A percentile compares a stretch with the other conserved stretches of the same genome.
Conservation (phyloP, 2,797 vertebrate genomes). For the Knipowitschia caucasica region DNA sequence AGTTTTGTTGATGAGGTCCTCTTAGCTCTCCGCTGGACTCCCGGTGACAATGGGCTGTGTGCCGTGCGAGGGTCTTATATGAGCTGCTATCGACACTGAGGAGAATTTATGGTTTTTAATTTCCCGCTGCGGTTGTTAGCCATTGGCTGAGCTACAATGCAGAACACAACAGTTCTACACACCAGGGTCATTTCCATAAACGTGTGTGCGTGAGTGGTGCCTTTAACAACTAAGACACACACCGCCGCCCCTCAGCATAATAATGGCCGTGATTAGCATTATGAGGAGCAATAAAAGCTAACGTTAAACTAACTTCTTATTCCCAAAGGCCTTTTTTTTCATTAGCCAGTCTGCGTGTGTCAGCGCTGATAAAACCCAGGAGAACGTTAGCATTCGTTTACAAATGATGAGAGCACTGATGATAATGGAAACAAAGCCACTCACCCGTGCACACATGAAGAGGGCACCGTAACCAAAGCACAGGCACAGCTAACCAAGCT, state of each 20-base stretch:
- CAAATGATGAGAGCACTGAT: constrained; percentile 47
- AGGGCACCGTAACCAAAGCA: constrained; percentile 7
- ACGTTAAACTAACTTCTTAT: constrained; percentile 57
- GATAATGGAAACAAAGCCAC: constrained; percentile 28
- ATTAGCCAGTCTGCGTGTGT: constrained; percentile 37
- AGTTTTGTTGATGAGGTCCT: neutral
- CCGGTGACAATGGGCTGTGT: constrained; percentile 1
- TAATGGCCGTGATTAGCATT: constrained; percentile 62
- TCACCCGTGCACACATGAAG: constrained; percentile 13
- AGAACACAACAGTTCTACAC: constrained; percentile 85
- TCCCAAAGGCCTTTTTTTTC: constrained; percentile 58
- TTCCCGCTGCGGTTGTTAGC: constrained; percentile 90
- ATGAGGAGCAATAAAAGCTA: constrained; percentile 62
- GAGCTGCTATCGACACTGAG: constrained; percentile 85
- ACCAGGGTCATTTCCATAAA: constrained; percentile 82
- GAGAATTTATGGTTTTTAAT: constrained; percentile 99
- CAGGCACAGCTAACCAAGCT: constrained; percentile 25
- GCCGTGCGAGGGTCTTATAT: constrained; percentile 17
- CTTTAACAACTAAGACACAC: constrained; percentile 38
- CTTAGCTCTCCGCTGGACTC: constrained; percentile 1
- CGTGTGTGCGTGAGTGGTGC: constrained; percentile 19
- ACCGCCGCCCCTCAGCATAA: constrained; percentile 33
- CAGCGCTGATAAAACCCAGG: constrained; percentile 55
- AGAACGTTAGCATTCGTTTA: constrained; percentile 52
- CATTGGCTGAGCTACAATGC: constrained; percentile 88